Base-by-base conservation (phyloP, 2,797 vertebrate species). In the Gymnodraco acuticeps region DNA sequence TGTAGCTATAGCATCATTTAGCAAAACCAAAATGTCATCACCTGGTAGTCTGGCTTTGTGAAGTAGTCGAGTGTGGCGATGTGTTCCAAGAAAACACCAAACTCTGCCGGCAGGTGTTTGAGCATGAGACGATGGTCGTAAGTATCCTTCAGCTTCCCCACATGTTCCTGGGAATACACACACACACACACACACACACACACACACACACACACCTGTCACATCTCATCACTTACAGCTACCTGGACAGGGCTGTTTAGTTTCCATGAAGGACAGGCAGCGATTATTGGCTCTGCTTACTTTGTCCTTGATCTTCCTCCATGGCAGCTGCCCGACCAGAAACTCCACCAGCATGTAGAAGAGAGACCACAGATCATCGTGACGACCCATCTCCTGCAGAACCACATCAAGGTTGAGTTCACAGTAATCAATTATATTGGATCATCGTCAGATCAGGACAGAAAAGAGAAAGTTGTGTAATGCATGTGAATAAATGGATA, bases 261-360 rank as follows among this genome's bases (percentile, higher is more conserved):
- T 65, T 66, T 52, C 50, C 42, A 0, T 16, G 23, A 45, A 33
- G 27, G 45, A 33, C 31, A 38, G 33, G 33, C 33, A 33, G 20
- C 2, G 27, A 13, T 45, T 3, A 65, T 50, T 47, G 33, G 0
- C 17, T 13, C 15, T 16, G 66, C 92, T 95, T 89, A 98, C 98
- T 95, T 99, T 99, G 90, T 99, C 98, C 89, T 99, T 99, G 91
- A 99, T 99, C 94, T 99, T 99, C 88, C 98, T 97, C 98, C 98
- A 99, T 6, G 98, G 98, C 85, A 99, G 83, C 78, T 99, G 98
- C 47, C 98, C 98, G 63, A 99, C 96, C 70, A 98, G 95, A 91
- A 99, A 99, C 84, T 99, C 98, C 78, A 99, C 98, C 92, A 99
- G 92, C 98, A 99, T 99, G 94, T 99, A 99, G 94, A 99, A 99